Conservation (phyloP, 2,113 vertebrate genomes). For the Rhinolophus ferrumequinum region DNA sequence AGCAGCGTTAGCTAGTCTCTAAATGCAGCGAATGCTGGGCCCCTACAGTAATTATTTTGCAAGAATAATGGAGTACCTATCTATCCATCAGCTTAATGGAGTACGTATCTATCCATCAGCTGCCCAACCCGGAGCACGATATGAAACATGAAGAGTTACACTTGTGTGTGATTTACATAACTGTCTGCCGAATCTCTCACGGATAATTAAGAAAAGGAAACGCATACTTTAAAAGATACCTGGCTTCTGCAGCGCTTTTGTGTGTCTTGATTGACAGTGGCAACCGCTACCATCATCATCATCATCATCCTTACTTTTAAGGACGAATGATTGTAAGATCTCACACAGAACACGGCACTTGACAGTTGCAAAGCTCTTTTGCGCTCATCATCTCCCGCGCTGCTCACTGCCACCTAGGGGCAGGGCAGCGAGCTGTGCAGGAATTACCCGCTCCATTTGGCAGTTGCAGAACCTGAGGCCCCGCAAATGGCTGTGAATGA, state of each 20-base stretch:
- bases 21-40: background rate
- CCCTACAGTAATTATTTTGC: background rate
- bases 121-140: too few relatives aligned
- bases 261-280: accelerated
- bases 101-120: background rate
- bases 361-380: background rate
- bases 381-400: accelerated
- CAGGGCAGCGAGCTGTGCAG: background rate
- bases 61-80: background rate
- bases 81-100: background rate
- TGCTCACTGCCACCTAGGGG: background rate
- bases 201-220: background rate
- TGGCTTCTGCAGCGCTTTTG: background rate
- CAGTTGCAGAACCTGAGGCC: background rate
- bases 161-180: background rate
- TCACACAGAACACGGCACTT: accelerated
- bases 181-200: background rate
- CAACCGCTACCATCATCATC: accelerated
- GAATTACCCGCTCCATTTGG: background rate
- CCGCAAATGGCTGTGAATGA: accelerated
- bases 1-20: background rate
- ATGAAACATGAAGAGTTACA: background rate
- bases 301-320: accelerated
- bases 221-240: background rate
- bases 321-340: accelerated